These are phyloP conservation scores for Ormyrus pomaceus DNA, from an alignment of 2,888 invertebrate species.

Conservation along the genomic window DNA sequence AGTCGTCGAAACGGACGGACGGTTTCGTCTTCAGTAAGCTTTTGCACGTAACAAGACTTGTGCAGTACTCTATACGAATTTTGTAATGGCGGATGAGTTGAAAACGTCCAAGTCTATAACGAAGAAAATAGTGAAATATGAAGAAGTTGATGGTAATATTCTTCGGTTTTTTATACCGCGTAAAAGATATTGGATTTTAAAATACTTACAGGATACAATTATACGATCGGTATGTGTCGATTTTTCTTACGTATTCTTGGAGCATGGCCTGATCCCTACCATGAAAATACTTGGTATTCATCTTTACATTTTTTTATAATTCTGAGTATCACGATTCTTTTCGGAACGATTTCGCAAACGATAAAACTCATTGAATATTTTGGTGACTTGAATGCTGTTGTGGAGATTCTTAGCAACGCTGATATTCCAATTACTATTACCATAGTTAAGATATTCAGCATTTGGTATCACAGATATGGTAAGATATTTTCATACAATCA, in stretches of 20 bases:
- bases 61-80: too few species aligned
- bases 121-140: too few species aligned
- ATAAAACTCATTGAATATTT: slow-evolving; percentile 59
- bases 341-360: slow-evolving; percentile 59
- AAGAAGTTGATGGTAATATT: too few species aligned
- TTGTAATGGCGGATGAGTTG: too few species aligned
- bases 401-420: slow-evolving; percentile 61
- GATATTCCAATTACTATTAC: slow-evolving; percentile 61
- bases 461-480: slow-evolving; percentile 61
- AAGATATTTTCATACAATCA: slow-evolving; percentile 4
- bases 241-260: slow-evolving; percentile 59
- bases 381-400: slow-evolving; percentile 59
- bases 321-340: slow-evolving; percentile 23
- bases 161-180: too few species aligned
- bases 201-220: slow-evolving; percentile 53
- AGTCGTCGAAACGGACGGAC: not conserved
- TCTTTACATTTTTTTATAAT: not conserved
- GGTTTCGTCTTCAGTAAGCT: too few species aligned
- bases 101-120: too few species aligned
- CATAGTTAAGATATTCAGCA: slow-evolving; percentile 59
- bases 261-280: slow-evolving; percentile 60
- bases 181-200: too few species aligned
- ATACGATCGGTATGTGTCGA: slow-evolving; percentile 52
- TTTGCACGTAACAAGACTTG: too few species aligned
- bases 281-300: slow-evolving; percentile 41